Evolutionary conservation across 2,888 invertebrate genomes (phyloP).

Genomic region (Tetragonisca angustula): DNA sequence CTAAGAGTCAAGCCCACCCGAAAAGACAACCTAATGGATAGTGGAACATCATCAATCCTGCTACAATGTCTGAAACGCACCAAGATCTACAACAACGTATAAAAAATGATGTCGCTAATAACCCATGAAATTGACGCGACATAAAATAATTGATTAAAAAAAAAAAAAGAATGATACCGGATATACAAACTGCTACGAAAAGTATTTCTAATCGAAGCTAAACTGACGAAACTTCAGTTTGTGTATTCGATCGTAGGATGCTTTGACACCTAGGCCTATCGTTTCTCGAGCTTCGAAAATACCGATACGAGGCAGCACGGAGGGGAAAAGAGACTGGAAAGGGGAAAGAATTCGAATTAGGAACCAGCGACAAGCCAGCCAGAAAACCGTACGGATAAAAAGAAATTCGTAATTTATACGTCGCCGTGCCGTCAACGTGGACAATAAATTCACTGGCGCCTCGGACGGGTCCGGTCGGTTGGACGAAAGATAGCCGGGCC

Average conservation of each 20-base stretch:
- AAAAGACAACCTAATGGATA: too few relatives aligned
- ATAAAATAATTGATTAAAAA: too few relatives aligned
- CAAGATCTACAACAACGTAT: too few relatives aligned
- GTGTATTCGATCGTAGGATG: too few relatives aligned
- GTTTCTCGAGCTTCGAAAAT: neutral
- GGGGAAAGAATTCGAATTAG: neutral
- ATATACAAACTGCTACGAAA: neutral
- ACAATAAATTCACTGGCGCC: constrained; percentile 62
- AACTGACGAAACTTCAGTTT: neutral
- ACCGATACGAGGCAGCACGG: neutral
- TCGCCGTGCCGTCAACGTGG: constrained; percentile 46
- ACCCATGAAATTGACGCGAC: too few relatives aligned
- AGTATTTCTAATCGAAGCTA: neutral
- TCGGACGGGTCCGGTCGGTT: constrained; percentile 6
- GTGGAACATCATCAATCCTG: too few relatives aligned
- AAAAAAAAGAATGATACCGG: too few relatives aligned
- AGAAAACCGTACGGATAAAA: constrained; percentile 4
- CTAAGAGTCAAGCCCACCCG: too few relatives aligned
- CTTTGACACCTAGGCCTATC: too few relatives aligned
- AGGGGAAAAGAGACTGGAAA: neutral
- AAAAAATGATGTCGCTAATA: too few relatives aligned
- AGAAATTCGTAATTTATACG: constrained; percentile 64
- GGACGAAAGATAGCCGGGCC: constrained; percentile 63
- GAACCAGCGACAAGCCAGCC: neutral
- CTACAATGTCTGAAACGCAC: too few relatives aligned